Evolutionary conservation across 2,113 vertebrate species (phyloP).

Genomic region (Oncorhynchus masou): DNA sequence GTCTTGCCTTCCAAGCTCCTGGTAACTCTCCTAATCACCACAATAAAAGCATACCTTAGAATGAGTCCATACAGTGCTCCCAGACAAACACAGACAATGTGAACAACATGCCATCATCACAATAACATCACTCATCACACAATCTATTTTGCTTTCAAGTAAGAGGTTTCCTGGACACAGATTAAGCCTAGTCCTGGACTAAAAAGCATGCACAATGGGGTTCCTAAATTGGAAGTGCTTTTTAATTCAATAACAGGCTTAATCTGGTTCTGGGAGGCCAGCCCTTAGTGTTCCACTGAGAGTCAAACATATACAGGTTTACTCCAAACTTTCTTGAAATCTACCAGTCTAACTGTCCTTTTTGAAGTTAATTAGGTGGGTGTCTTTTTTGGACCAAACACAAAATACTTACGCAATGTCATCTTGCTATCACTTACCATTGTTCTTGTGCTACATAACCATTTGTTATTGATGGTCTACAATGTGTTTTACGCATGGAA

Average conservation of each 20-base stretch:
- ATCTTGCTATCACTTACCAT: conserved; percentile 40
- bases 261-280: too few relatives aligned
- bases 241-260: too few relatives aligned
- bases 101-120: conserved; percentile 41
- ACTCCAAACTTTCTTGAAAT: background rate
- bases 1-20: conserved; percentile 37
- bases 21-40: conserved; percentile 13
- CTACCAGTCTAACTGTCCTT: too few relatives aligned
- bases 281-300: background rate
- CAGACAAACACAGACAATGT: conserved; percentile 22
- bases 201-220: too few relatives aligned
- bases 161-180: too few relatives aligned
- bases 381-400: too few relatives aligned
- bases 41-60: conserved; percentile 34
- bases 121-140: conserved; percentile 41
- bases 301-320: background rate
- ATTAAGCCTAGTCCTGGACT: too few relatives aligned
- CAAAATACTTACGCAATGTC: too few relatives aligned
- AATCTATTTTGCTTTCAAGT: background rate
- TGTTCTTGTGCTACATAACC: background rate
- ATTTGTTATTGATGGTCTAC: background rate
- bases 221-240: background rate
- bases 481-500: background rate
- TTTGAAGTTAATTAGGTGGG: too few relatives aligned
- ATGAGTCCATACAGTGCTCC: conserved; percentile 19